Conservation (phyloP, 2,113 vertebrate genomes). For the Oncorhynchus mykiss region DNA sequence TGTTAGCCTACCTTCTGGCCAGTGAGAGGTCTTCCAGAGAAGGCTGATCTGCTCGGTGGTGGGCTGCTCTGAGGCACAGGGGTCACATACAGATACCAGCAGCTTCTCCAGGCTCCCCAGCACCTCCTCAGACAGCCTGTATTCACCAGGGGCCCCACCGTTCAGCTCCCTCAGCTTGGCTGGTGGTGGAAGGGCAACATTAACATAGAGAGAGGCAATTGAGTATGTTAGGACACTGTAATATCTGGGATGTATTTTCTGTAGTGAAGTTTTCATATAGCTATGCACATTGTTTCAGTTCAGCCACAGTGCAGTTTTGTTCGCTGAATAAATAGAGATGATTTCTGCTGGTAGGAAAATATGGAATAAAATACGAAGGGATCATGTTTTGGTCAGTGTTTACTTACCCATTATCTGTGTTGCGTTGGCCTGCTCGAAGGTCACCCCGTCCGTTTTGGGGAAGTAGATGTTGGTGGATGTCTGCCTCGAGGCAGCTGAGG, state of each 20-base stretch:
- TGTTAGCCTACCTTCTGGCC: constrained; percentile 85
- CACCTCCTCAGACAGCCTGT: constrained; percentile 61
- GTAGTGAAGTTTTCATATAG: too few relatives aligned
- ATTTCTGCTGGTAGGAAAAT: too few relatives aligned
- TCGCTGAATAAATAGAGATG: too few relatives aligned
- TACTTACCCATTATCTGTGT: constrained; percentile 84
- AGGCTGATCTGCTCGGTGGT: constrained; percentile 83
- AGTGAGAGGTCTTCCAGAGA: constrained; percentile 90
- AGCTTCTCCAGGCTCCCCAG: constrained; percentile 85
- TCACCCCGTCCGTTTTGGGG: constrained; percentile 91
- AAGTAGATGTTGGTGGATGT: constrained; percentile 88
- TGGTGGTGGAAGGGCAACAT: constrained; percentile 45
- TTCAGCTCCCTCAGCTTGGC: constrained; percentile 87
- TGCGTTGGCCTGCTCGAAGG: constrained; percentile 93
- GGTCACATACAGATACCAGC: constrained; percentile 73
- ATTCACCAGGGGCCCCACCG: constrained; percentile 61
- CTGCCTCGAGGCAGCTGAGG: constrained; percentile 65
- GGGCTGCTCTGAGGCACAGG: constrained; percentile 68
- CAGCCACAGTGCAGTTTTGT: too few relatives aligned
- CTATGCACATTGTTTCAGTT: too few relatives aligned
- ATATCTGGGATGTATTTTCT: too few relatives aligned
- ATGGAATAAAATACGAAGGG: too few relatives aligned
- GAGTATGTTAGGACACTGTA: too few relatives aligned
- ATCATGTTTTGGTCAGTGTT: too few relatives aligned
- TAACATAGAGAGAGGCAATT: too few relatives aligned